Conservation (phyloP, 2,113 vertebrate genomes). For the Osmerus eperlanus region DNA sequence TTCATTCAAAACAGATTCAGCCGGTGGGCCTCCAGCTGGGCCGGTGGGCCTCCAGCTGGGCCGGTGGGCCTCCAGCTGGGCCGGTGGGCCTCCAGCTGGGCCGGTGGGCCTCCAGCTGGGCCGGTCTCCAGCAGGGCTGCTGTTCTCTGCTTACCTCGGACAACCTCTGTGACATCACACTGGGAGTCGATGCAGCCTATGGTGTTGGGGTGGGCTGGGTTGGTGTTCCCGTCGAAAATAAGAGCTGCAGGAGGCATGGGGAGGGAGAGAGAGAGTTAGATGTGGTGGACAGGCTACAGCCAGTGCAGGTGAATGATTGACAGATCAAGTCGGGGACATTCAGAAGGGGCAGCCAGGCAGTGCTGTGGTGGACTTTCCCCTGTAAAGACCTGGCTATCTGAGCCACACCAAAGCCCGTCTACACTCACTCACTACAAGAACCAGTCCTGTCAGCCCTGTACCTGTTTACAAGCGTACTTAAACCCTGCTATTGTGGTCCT, state of each 20-base stretch:
- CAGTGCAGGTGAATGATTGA: constrained; percentile 12
- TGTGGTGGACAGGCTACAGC: neutral
- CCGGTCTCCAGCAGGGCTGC: no score
- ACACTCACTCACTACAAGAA: no score
- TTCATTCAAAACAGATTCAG: no score
- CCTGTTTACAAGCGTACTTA: neutral
- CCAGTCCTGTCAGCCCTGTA: neutral
- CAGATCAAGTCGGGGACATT: neutral
- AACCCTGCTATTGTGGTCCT: neutral
- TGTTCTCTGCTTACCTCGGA: constrained; percentile 68
- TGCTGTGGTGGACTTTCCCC: no score
- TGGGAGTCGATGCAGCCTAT: constrained; percentile 85
- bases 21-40: no score
- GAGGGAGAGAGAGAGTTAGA: constrained; percentile 1
- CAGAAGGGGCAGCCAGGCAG: no score
- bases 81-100: no score
- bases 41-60: no score
- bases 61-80: no score
- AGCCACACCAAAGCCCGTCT: no score
- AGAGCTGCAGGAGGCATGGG: constrained; percentile 62
- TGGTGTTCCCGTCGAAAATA: constrained; percentile 80
- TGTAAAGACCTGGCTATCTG: no score
- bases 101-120: no score
- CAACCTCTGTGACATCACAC: constrained; percentile 78
- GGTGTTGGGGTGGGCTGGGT: constrained; percentile 81